Evolutionary conservation across 2,797 vertebrate species (phyloP).

Genomic region (Microcaecilia unicolor): DNA sequence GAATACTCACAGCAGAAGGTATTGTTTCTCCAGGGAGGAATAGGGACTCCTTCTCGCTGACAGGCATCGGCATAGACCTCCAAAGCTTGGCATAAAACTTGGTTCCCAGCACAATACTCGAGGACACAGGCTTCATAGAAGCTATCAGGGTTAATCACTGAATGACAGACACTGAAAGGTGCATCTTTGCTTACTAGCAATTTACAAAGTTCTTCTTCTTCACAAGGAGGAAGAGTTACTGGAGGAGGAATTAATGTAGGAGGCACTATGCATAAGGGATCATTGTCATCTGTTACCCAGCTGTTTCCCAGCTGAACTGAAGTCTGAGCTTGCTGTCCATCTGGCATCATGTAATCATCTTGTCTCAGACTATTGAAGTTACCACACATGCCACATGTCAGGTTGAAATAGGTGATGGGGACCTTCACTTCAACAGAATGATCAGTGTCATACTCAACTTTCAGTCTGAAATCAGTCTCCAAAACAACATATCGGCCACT

Average conservation of each 20-base stretch:
- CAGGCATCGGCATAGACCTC: slow-evolving; percentile 56
- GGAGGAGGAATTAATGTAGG: too few relatives aligned
- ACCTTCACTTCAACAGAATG: slow-evolving; percentile 58
- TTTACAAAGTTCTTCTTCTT: slow-evolving; percentile 56
- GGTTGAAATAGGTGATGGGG: slow-evolving; percentile 51
- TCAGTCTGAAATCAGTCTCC: slow-evolving; percentile 53
- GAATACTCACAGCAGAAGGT: slow-evolving; percentile 66
- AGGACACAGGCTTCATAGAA: slow-evolving; percentile 63
- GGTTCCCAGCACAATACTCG: slow-evolving; percentile 56
- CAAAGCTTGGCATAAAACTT: slow-evolving; percentile 49
- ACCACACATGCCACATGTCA: slow-evolving; percentile 73
- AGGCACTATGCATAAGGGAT: slow-evolving; percentile 35
- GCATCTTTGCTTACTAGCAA: slow-evolving; percentile 47
- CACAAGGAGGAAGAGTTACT: slow-evolving; percentile 36
- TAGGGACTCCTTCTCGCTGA: slow-evolving; percentile 49
- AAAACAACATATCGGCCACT: slow-evolving; percentile 48
- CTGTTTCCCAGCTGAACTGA: slow-evolving; percentile 44
- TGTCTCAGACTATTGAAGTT: slow-evolving; percentile 58
- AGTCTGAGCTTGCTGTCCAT: slow-evolving; percentile 32
- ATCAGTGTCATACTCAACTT: slow-evolving; percentile 52
- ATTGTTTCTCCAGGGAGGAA: slow-evolving; percentile 64
- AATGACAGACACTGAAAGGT: slow-evolving; percentile 54
- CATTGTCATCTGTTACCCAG: slow-evolving; percentile 42
- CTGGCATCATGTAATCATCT: slow-evolving; percentile 54
- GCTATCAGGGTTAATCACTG: slow-evolving; percentile 42